Evolutionary conservation across 2,888 invertebrate genomes (phyloP).

Genomic region (Aleiodes testaceus): DNA sequence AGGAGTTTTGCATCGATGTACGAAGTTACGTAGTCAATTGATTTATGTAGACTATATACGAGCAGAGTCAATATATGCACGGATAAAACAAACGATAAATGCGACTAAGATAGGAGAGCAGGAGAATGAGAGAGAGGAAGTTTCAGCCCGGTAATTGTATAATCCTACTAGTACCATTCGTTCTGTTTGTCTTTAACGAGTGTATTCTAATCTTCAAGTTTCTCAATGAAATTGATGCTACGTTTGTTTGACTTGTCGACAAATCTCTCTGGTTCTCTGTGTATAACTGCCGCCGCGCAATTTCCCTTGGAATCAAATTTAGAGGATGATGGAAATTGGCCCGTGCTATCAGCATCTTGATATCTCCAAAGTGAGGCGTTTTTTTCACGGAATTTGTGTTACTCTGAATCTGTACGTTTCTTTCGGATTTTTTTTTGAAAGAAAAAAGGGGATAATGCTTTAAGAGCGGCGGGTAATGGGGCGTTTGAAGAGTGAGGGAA

Average conservation of each 20-base stretch:
- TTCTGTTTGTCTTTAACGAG: conserved; percentile 59
- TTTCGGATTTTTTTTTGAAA: background rate
- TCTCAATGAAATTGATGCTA: conserved; percentile 64
- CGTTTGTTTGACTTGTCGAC: conserved; percentile 48
- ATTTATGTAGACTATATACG: conserved; percentile 22
- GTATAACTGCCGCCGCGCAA: background rate
- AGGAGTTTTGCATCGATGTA: conserved; percentile 8
- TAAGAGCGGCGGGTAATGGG: conserved; percentile 46
- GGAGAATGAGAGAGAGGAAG: background rate
- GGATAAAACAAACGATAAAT: conserved; percentile 41
- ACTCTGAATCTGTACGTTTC: background rate
- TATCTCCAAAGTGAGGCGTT: no score
- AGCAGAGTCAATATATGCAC: conserved; percentile 29
- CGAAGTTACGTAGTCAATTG: conserved; percentile 14
- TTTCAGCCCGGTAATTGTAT: conserved; percentile 35
- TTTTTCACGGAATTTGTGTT: background rate
- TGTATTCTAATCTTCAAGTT: conserved; percentile 65
- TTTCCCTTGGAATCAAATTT: no score
- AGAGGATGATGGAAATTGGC: no score
- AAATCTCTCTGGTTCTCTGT: conserved; percentile 2
- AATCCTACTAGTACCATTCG: conserved; percentile 35
- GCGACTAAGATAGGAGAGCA: conserved; percentile 33
- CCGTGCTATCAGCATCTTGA: no score
- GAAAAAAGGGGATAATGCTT: conserved; percentile 10
- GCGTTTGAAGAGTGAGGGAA: conserved; percentile 44